Percentiles rank a stretch among this genome's conserved stretches.
Conservation (phyloP, 2,113 vertebrate genomes). For the Corynorhinus townsendii region DNA sequence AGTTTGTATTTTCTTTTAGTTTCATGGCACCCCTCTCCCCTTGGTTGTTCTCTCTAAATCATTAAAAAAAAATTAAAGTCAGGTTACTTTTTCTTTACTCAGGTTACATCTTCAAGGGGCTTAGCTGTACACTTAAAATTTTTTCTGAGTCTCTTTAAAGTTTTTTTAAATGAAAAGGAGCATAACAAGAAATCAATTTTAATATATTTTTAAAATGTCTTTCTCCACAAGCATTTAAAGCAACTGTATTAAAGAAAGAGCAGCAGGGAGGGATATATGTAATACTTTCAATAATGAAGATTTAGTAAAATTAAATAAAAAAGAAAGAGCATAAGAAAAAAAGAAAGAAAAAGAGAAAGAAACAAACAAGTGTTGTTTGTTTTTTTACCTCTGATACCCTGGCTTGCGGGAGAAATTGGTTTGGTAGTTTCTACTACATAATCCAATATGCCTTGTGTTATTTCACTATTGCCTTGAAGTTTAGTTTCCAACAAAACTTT, state of each 20-base stretch:
- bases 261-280: too few relatives aligned
- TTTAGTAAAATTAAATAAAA: background rate
- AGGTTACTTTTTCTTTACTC: background rate
- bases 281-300: too few relatives aligned
- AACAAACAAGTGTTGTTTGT: background rate
- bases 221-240: constrained; percentile 16
- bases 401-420: constrained; percentile 93
- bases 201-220: background rate
- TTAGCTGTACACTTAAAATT: background rate
- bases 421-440: constrained; percentile 94
- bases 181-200: background rate
- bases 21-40: background rate
- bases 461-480: constrained; percentile 87
- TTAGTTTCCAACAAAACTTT: constrained; percentile 94
- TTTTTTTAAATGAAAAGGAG: constrained; percentile 38
- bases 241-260: background rate
- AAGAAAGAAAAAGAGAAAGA: background rate
- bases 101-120: background rate
- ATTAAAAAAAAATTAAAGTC: background rate
- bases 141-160: background rate
- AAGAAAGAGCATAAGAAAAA: background rate
- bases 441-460: constrained; percentile 93
- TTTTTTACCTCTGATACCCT: constrained; percentile 92
- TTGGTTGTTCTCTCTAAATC: background rate
- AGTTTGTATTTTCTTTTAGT: background rate